Evolutionary conservation across 2,888 invertebrate species (phyloP).

Genomic region (Idaea aversata): DNA sequence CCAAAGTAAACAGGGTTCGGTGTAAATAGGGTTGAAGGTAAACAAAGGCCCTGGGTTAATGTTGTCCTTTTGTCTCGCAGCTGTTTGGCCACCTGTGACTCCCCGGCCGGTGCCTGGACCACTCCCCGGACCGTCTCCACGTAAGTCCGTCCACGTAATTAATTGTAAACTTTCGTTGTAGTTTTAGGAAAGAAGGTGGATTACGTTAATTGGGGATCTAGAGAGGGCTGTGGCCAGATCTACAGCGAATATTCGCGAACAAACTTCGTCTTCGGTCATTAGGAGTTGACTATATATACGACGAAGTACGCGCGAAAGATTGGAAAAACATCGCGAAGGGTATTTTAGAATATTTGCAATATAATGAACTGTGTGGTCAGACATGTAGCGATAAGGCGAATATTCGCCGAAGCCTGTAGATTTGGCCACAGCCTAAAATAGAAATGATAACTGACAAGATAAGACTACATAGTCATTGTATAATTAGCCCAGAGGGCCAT

Average conservation of each 20-base stretch:
- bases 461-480: neutral
- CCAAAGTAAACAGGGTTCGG: neutral
- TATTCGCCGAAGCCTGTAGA: too few relatives aligned
- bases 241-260: too few relatives aligned
- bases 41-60: slow-evolving; percentile 7
- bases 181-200: slow-evolving; percentile 9
- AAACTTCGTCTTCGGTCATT: too few relatives aligned
- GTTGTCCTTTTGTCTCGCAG: slow-evolving; percentile 10
- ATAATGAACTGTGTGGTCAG: too few relatives aligned
- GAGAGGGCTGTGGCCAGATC: neutral
- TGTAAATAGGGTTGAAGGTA: slow-evolving; percentile 1
- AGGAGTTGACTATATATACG: too few relatives aligned
- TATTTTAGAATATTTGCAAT: too few relatives aligned
- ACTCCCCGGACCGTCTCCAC: slow-evolving; percentile 63
- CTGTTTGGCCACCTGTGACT: slow-evolving; percentile 7
- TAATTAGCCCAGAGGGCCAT: neutral
- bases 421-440: neutral
- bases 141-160: slow-evolving; percentile 49
- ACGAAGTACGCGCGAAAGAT: too few relatives aligned
- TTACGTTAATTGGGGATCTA: neutral
- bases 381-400: too few relatives aligned
- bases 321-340: too few relatives aligned
- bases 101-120: slow-evolving; percentile 40
- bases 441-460: slow-evolving; percentile 2
- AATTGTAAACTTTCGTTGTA: slow-evolving; percentile 8